Base-by-base conservation (phyloP, 23 tunicate species). In the Styela clava region DNA sequence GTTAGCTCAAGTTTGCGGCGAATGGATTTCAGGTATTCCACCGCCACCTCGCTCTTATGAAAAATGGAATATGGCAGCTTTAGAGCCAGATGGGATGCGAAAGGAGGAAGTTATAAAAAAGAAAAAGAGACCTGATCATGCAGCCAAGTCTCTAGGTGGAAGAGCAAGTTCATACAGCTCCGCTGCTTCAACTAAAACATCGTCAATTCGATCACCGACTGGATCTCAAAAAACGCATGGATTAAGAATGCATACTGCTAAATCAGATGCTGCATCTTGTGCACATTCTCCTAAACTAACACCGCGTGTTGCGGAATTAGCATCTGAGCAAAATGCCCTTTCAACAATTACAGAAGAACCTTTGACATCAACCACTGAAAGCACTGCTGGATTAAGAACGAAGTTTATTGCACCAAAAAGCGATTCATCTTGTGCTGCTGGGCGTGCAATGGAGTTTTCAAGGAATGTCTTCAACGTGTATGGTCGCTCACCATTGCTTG, bases 401-500 rank as follows among this genome's bases (percentile, higher is more conserved):
- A 67, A 67, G 51, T 34, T 51, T 52, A 81, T 18, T 31, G 3
- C 64, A 20, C 31, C 27, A 22, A 22, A 3, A 5, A 24, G 27
- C 35, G 51, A 24, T 33, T 22, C 81, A 3, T 76, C 64, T 20
- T 37, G 64, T 9, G 29, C 51, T 3, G 64, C 81, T 19, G 64
- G 64, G 3, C 83, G 84, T 64, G 34, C 88, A 3, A 74, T 78
- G 3, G 83, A 83, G 56, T 91, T 91, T 68, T 79, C 89, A 31
- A 85, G 79, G 25, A 88, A 76, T 37, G 88, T 79, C n/a, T 87
- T 91, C 68, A 91, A 91, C 71, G 33, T 91, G 24, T 68, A 86
- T 63, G 97, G 97, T 21, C 73, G 91, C 30, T 91, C 97, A 37
- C 97, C 97, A 22, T 51, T 91, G 1, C 79, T 91, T 34, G 62